Conservation (phyloP, 1,140 invertebrate genomes). For the Hormaphis cornu region DNA sequence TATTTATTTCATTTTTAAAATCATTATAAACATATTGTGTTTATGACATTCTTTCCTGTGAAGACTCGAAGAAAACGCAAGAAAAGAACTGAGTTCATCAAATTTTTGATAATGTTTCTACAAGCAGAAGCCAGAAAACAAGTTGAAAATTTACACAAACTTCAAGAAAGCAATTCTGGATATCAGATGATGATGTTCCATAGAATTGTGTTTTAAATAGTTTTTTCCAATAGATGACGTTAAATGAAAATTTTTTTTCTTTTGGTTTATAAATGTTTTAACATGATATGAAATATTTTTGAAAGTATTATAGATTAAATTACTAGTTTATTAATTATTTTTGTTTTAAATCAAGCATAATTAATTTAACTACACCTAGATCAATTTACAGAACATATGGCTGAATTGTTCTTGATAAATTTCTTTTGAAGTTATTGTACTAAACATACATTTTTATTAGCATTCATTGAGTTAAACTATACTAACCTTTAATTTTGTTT, state of each 20-base stretch:
- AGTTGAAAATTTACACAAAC: not conserved
- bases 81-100: not conserved
- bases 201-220: too few species aligned
- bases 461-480: not conserved
- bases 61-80: not conserved
- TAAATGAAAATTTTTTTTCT: too few species aligned
- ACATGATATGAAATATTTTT: too few species aligned
- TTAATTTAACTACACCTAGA: not conserved
- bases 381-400: not conserved
- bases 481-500: not conserved
- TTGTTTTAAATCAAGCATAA: too few species aligned
- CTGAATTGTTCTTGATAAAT: not conserved
- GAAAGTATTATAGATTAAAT: not conserved
- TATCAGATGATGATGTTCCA: not conserved
- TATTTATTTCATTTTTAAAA: too few species aligned
- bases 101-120: not conserved
- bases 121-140: not conserved
- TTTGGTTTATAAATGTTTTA: too few species aligned
- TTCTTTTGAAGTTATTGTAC: not conserved
- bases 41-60: not conserved
- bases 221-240: not conserved
- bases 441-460: not conserved
- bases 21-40: too few species aligned
- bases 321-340: not conserved
- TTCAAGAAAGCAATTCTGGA: not conserved